Evolutionary conservation across 2,888 invertebrate genomes (phyloP).

Genomic region (Bugula neritina): DNA sequence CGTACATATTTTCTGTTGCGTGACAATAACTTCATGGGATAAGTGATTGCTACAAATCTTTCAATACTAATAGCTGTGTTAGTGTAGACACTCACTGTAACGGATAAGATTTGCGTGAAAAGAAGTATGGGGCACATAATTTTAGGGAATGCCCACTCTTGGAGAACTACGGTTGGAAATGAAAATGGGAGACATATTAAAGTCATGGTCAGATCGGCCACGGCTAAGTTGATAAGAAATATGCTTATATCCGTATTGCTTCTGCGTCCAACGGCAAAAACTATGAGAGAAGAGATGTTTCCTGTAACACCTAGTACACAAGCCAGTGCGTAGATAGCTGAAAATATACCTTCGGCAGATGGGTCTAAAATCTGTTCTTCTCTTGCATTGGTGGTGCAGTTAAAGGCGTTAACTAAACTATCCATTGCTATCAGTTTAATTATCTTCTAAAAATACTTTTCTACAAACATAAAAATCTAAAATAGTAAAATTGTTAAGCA

Average conservation of each 20-base stretch:
- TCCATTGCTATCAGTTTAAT: too few relatives aligned
- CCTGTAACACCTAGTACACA: conserved; percentile 54
- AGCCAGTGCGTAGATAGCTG: conserved; percentile 53
- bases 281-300: conserved; percentile 55
- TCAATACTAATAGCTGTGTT: conserved; percentile 57
- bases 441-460: too few relatives aligned
- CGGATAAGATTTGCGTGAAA: conserved; percentile 56
- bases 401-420: too few relatives aligned
- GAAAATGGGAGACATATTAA: conserved; percentile 85
- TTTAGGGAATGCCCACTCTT: conserved; percentile 56
- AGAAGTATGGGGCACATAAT: conserved; percentile 56
- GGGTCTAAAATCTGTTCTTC: too few relatives aligned
- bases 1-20: conserved; percentile 52
- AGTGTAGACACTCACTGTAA: conserved; percentile 55
- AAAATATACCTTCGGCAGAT: not conserved
- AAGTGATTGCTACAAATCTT: conserved; percentile 51
- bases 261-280: conserved; percentile 51
- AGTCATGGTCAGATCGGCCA: conserved; percentile 84
- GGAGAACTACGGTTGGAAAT: conserved; percentile 56
- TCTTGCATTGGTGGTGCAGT: too few relatives aligned
- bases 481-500: too few relatives aligned
- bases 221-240: conserved; percentile 76
- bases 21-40: conserved; percentile 34
- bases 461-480: too few relatives aligned
- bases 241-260: conserved; percentile 47